Conservation (phyloP, 2,113 vertebrate species). For the Callipepla squamata region DNA sequence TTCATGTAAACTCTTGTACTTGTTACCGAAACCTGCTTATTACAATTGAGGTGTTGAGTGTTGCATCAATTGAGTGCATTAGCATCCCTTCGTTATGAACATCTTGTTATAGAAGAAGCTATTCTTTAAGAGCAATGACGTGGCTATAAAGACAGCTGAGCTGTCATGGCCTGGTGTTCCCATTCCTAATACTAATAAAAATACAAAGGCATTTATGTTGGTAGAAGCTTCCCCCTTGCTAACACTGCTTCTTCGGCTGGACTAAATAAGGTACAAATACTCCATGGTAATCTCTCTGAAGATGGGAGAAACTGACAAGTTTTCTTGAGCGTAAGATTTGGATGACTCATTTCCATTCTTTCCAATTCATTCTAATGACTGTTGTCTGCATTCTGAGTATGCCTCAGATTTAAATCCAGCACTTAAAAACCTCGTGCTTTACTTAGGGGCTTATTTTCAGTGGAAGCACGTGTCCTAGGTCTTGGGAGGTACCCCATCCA, state of each 20-base stretch:
- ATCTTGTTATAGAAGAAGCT: not conserved
- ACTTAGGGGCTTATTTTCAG: not conserved
- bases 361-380: not conserved
- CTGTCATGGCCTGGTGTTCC: not conserved
- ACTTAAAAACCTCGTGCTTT: not conserved
- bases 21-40: not conserved
- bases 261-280: not conserved
- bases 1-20: not conserved
- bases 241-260: not conserved
- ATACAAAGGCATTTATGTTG: not conserved
- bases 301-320: not conserved
- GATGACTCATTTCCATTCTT: conserved; percentile 17
- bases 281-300: not conserved
- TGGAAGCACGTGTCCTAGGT: not conserved
- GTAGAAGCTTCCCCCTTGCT: not conserved
- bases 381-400: not conserved
- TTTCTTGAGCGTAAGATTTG: not conserved
- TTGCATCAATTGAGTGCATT: not conserved
- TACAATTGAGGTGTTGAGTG: not conserved
- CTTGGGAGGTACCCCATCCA: not conserved
- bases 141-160: not conserved
- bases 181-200: not conserved
- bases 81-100: not conserved
- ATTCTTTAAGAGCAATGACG: not conserved
- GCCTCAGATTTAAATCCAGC: not conserved